A percentile compares a stretch with the other conserved stretches of the same genome.
These are phyloP conservation scores for Otolemur crassicaudatus DNA, from an alignment of 2,797 vertebrate genomes.

Conservation along the genomic window DNA sequence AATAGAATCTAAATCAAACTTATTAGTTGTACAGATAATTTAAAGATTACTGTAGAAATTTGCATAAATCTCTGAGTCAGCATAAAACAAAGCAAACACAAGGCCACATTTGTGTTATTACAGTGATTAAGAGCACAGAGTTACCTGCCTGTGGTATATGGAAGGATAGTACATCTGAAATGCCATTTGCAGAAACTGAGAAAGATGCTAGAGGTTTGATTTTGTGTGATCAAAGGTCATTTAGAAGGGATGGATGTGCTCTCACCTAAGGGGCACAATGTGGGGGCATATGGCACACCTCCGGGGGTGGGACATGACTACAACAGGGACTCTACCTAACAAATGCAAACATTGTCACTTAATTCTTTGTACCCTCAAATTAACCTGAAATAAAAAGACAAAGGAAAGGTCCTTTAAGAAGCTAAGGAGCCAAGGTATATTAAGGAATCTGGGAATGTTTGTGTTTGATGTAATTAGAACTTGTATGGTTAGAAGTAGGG, in stretches of 20 bases:
- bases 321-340: too few species aligned
- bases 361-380: too few species aligned
- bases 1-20: constrained; percentile 52
- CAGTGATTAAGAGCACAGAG: constrained; percentile 35
- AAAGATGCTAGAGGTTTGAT: constrained; percentile 42
- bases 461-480: constrained; percentile 55
- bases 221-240: constrained; percentile 53
- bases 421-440: constrained; percentile 11
- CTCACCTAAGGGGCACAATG: too few species aligned
- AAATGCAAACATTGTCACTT: too few species aligned
- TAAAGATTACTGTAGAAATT: constrained; percentile 69
- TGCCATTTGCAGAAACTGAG: neutral
- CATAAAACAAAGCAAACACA: neutral
- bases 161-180: constrained; percentile 52
- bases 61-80: constrained; percentile 51
- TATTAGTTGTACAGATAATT: constrained; percentile 51
- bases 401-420: neutral
- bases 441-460: neutral
- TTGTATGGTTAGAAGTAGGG: constrained; percentile 38
- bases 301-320: too few species aligned
- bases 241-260: neutral
- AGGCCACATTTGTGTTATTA: constrained; percentile 46
- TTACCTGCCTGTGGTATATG: neutral
- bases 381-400: too few species aligned
- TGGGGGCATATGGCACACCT: too few species aligned